Evolutionary conservation across 2,113 vertebrate species (phyloP), one percentile per base, ranked within the genome.

Genomic region (Lepisosteus osseus): DNA sequence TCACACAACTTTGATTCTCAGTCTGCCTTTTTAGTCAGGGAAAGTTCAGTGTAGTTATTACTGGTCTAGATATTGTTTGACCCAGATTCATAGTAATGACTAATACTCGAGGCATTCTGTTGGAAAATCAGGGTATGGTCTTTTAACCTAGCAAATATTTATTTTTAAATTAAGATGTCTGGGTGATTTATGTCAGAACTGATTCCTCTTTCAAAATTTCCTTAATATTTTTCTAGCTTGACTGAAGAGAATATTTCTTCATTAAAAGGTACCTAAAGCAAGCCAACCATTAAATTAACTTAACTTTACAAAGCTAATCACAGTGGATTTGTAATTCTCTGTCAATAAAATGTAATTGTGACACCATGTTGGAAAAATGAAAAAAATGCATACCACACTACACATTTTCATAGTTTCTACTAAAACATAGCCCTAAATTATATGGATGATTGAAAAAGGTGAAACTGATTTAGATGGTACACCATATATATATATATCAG

Each of bases 41-140:
- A 90, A 92, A 87, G 88, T 90, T 84, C 85, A 81, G 67, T 6
- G 4, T 15, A 51, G 68, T 85, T 85, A 88, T 89, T 80, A 78
- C 76, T 40, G 74, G 70, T 73, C 74, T 76, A 80, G 76, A 80
- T 76, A 80, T 63, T 68, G 69, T 69, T 74, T 56, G 54, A 64
- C 76, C 79, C 61, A 82, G 72, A 79, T 71, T 68, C 5, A 73
- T 5, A 14, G 17, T 57, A 61, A 64, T 4, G 41, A 13, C 43
- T 44, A 42, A 45, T 57, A 54, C 69, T 72, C 56, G 72, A 45
- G 68, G 54, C 54, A 14, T 14, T 61, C 0, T 62, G 61, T 62
- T 15, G 29, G 42, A 56, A 56, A 57, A 9, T 6, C 9, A 42
- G 41, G n/a, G 12, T n/a, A 41, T 65, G 3, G 3, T 29, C 42